These are phyloP conservation scores for Acleris cristana DNA, from an alignment of 2,888 invertebrate species.

Conservation along the genomic window DNA sequence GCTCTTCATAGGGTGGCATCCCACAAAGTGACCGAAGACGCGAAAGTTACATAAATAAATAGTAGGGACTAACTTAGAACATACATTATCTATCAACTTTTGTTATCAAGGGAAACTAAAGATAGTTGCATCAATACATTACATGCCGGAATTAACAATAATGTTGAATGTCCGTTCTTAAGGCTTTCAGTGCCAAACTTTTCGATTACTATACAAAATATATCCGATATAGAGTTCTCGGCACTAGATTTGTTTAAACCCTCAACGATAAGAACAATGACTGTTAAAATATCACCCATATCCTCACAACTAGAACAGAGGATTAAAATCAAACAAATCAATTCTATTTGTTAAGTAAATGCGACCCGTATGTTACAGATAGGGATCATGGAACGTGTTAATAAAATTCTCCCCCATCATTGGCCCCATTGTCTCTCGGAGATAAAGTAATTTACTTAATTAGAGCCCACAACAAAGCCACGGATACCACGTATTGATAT, in stretches of 20 bases:
- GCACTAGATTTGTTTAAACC: constrained; percentile 5
- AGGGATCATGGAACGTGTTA: constrained; percentile 41
- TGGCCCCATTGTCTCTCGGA: constrained; percentile 71
- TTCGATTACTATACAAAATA: too few species aligned
- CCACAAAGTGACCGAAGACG: too few species aligned
- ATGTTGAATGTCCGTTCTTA: too few species aligned
- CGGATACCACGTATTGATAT: constrained; percentile 61
- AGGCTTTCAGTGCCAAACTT: too few species aligned
- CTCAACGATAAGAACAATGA: constrained; percentile 14
- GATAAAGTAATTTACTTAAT: constrained; percentile 83
- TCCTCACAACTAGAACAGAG: constrained; percentile 50
- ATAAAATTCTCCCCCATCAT: constrained; percentile 62
- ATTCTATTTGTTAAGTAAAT: constrained; percentile 78
- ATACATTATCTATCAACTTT: too few species aligned
- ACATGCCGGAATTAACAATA: too few species aligned
- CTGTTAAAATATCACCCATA: constrained; percentile 25
- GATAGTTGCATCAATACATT: too few species aligned
- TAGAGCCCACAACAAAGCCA: constrained; percentile 69
- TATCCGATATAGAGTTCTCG: too few species aligned
- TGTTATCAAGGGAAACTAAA: too few species aligned
- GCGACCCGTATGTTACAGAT: constrained; percentile 75
- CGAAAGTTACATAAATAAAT: too few species aligned
- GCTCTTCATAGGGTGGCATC: too few species aligned
- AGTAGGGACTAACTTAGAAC: too few species aligned
- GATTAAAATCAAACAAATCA: constrained; percentile 79